Evolutionary conservation across 37 sponge, comb jelly and placozoan species (phyloP).

Genomic region (Cladorhizidae sp.): DNA sequence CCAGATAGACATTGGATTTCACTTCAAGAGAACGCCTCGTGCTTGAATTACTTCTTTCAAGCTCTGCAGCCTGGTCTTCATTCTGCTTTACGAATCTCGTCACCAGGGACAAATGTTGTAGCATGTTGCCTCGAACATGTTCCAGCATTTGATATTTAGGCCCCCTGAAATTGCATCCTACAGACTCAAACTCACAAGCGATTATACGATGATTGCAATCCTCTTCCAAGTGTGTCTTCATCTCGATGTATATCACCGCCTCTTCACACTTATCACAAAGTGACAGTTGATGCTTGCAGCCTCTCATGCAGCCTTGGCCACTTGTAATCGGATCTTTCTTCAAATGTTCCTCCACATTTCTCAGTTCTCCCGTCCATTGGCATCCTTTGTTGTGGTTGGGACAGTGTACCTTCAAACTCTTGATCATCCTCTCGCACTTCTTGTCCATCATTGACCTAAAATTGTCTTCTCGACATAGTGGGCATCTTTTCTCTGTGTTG

Average conservation of each 20-base stretch:
- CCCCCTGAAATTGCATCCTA: constrained; percentile 3
- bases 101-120: neutral
- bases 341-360: constrained; percentile 18
- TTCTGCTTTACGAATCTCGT: neutral
- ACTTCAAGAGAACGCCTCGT: no score
- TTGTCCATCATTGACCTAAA: constrained; percentile 45
- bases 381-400: constrained; percentile 28
- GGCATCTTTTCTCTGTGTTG: constrained; percentile 23
- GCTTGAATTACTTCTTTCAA: no score
- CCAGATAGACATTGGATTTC: no score
- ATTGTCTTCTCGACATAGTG: constrained; percentile 21
- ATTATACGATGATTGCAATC: neutral
- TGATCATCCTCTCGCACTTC: constrained; percentile 20
- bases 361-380: constrained; percentile 50
- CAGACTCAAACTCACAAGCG: neutral
- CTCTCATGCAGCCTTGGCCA: no score
- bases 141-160: neutral
- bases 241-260: neutral
- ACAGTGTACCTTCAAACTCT: constrained; percentile 26
- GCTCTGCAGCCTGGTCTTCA: neutral
- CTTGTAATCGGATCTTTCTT: neutral
- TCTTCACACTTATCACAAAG: constrained; percentile 2
- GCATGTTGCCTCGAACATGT: neutral
- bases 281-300: neutral
- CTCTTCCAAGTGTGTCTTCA: neutral